phyloP scores from a whole-genome alignment of 2,888 invertebrate genomes.

The Erebia palarica region DNA sequence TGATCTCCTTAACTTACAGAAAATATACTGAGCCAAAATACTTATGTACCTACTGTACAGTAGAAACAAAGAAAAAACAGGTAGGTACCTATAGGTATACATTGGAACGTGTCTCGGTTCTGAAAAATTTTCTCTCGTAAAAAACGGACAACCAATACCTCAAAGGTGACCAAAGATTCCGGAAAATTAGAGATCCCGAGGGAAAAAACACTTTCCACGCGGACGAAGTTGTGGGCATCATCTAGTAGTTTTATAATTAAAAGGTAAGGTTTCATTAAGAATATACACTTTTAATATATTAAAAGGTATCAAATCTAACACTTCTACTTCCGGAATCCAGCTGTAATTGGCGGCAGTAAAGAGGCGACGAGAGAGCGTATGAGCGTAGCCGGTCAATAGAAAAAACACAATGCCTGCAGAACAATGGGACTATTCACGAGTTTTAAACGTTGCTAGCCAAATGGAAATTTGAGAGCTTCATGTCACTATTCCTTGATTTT shows the following conservation, averaged over 20 bases:
- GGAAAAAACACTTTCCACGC: too few species aligned
- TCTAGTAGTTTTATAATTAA: background rate
- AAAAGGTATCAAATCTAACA: constrained; percentile 34
- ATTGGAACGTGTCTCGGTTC: too few species aligned
- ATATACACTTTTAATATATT: background rate
- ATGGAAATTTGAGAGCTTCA: constrained; percentile 75
- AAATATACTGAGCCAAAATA: too few species aligned
- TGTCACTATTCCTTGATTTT: constrained; percentile 60
- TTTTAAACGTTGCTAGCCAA: constrained; percentile 71
- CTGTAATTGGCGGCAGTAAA: constrained; percentile 62
- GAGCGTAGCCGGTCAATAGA: constrained; percentile 70
- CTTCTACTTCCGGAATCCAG: constrained; percentile 55
- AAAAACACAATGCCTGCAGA: constrained; percentile 70
- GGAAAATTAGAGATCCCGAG: too few species aligned
- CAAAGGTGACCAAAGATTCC: too few species aligned
- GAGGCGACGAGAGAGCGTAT: constrained; percentile 59
- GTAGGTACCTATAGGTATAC: too few species aligned
- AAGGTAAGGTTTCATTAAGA: background rate
- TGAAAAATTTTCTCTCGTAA: too few species aligned
- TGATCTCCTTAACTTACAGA: too few species aligned
- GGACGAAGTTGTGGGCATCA: too few species aligned
- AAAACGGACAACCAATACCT: too few species aligned
- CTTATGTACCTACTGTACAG: too few species aligned
- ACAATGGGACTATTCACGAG: constrained; percentile 71
- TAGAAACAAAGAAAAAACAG: too few species aligned